Evolutionary conservation across 2,888 invertebrate species (phyloP).

Genomic region (Diabrotica balteata): DNA sequence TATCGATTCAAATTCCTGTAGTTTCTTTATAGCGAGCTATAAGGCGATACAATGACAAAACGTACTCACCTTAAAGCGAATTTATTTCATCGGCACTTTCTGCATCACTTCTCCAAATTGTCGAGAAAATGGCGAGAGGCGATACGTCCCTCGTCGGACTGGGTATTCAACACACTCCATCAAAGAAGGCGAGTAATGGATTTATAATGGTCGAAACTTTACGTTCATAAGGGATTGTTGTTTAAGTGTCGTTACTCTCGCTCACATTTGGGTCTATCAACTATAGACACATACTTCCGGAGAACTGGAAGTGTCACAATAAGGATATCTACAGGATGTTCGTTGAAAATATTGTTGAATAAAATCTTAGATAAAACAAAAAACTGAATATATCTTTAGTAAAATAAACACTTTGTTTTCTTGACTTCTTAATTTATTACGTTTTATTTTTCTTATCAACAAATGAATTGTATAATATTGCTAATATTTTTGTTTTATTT

Average conservation of each 20-base stretch:
- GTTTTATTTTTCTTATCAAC: too few species aligned
- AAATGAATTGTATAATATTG: too few species aligned
- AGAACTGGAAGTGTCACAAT: too few species aligned
- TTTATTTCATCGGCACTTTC: neutral
- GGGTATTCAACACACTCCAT: conserved; percentile 30
- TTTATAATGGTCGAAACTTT: conserved; percentile 35
- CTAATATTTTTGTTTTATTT: too few species aligned
- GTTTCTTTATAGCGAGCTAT: neutral
- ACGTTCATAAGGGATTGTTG: conserved; percentile 15
- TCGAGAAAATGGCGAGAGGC: neutral
- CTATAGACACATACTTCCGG: conserved; percentile 2
- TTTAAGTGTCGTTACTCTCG: conserved; percentile 23
- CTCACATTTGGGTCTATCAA: conserved; percentile 10
- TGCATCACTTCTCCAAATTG: neutral
- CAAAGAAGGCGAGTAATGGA: conserved; percentile 33
- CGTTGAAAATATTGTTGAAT: too few species aligned
- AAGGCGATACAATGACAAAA: neutral
- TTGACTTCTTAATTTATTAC: too few species aligned
- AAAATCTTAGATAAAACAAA: too few species aligned
- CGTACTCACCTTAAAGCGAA: neutral
- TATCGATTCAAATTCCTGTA: too few species aligned
- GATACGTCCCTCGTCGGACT: conserved; percentile 15
- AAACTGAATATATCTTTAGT: too few species aligned
- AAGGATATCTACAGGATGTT: too few species aligned
- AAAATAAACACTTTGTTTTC: too few species aligned